Evolutionary conservation across 2,888 invertebrate species (phyloP), one percentile per base, ranked within the genome.

Genomic region (Dascillus cervinus): DNA sequence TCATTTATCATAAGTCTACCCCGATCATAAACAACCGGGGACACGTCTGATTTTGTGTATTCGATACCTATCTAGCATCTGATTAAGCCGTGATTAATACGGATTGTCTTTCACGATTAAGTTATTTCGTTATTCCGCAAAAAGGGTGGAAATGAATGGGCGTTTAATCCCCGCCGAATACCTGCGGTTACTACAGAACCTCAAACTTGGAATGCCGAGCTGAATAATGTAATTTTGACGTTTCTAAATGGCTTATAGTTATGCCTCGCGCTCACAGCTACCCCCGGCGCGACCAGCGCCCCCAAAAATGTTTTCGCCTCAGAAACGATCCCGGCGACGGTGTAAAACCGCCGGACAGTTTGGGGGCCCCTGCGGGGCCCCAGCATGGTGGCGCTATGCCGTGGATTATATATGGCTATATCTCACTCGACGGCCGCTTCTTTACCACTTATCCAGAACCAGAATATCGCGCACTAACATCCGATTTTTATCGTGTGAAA

Each of bases 171-270:
- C n/a, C n/a, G n/a, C n/a, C n/a, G n/a, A n/a, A n/a, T n/a, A n/a
- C n/a, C n/a, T n/a, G n/a, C n/a, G n/a, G n/a, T n/a, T n/a, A n/a
- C n/a, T n/a, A n/a, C n/a, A n/a, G n/a, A n/a, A n/a, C n/a, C n/a
- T n/a, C n/a, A n/a, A 31, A 42, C 41, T 43, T 43, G 53, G 53
- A 55, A 55, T 55, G 52, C 44, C 47, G 47, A 37, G 41, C 49
- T 53, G 53, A 56, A 54, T 54, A 55, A 53, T 53, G 50, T 49
- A 49, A 55, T 52, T 56, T 53, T 52, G 53, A 53, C 54, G 46
- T 55, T 53, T 53, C 55, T 49, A 53, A 52, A 55, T 53, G 48
- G 51, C 50, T 50, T 50, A 50, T 48, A 50, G 46, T 46, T 50
- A 43, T 47, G 45, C 41, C 38, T 44, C 46, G 35, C 41, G 45